phyloP scores from a whole-genome alignment of 2,888 invertebrate genomes.

The Meandrusa payeni region DNA sequence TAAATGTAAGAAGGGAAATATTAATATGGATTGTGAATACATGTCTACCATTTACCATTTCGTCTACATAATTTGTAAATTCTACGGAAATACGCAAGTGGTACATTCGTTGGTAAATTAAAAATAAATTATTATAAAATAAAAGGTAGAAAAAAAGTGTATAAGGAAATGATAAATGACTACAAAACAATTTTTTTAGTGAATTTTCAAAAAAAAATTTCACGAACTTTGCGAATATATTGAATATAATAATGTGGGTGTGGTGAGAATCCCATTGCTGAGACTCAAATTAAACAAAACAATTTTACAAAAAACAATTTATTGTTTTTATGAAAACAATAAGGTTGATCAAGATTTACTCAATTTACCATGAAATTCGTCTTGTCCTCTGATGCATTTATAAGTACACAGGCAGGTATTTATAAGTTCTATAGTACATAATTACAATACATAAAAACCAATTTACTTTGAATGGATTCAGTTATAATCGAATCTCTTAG shows the following conservation, averaged over 20 bases:
- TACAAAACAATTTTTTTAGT: too few relatives aligned
- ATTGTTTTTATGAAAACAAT: slow-evolving; percentile 26
- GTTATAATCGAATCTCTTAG: slow-evolving; percentile 20
- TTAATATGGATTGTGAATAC: too few relatives aligned
- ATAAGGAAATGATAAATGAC: too few relatives aligned
- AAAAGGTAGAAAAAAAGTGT: too few relatives aligned
- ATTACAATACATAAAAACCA: slow-evolving; percentile 26
- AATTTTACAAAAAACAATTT: slow-evolving; percentile 25
- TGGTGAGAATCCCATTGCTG: slow-evolving; percentile 22
- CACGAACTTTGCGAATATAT: too few relatives aligned
- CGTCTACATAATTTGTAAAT: too few relatives aligned
- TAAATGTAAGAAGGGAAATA: too few relatives aligned
- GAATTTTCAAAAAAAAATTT: too few relatives aligned
- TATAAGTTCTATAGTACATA: slow-evolving; percentile 25
- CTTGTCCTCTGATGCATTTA: slow-evolving; percentile 22
- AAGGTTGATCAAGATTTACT: slow-evolving; percentile 24
- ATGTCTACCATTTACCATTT: too few relatives aligned
- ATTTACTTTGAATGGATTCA: slow-evolving; percentile 21
- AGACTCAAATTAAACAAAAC: slow-evolving; percentile 25
- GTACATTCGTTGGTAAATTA: too few relatives aligned
- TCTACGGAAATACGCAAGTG: too few relatives aligned
- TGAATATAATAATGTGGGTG: slow-evolving; percentile 2
- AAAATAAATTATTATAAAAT: too few relatives aligned
- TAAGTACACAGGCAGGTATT: slow-evolving; percentile 26
- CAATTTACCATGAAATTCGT: slow-evolving; percentile 25